A percentile compares a stretch with the other conserved stretches of the same genome.
These are phyloP conservation scores for Lepus europaeus DNA, from an alignment of 2,113 vertebrate species.

Conservation along the genomic window DNA sequence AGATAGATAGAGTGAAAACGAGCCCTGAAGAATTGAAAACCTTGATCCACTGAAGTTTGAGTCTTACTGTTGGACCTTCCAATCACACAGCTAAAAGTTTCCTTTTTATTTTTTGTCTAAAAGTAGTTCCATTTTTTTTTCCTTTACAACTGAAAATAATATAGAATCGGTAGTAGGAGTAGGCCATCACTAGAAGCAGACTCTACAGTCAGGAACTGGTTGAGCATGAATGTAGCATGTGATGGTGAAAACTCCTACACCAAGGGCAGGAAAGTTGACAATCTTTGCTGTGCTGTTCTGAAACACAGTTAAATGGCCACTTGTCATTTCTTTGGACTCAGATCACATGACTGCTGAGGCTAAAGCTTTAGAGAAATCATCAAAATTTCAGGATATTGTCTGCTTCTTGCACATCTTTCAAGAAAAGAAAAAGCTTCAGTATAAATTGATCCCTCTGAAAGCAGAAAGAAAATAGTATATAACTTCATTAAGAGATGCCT, in stretches of 20 bases:
- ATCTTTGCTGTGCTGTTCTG: background rate
- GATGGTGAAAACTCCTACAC: background rate
- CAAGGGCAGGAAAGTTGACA: background rate
- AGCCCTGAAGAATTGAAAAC: background rate
- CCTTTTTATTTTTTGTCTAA: background rate
- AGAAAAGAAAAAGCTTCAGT: slow-evolving; percentile 63
- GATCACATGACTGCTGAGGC: slow-evolving; percentile 49
- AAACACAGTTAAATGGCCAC: slow-evolving; percentile 30
- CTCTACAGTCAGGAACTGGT: background rate
- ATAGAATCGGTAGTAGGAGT: background rate
- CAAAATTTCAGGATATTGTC: slow-evolving; percentile 56
- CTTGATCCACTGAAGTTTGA: slow-evolving; percentile 29
- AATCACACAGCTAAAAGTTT: background rate
- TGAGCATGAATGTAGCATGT: background rate
- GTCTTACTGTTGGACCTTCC: slow-evolving; percentile 1
- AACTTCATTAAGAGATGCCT: slow-evolving; percentile 63
- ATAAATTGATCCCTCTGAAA: slow-evolving; percentile 77
- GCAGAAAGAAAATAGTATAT: slow-evolving; percentile 26
- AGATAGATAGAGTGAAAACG: background rate
- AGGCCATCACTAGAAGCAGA: background rate
- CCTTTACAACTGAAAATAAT: background rate
- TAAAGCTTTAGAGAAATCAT: slow-evolving; percentile 30
- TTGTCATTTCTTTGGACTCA: slow-evolving; percentile 49
- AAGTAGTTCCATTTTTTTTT: background rate
- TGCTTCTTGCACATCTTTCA: slow-evolving; percentile 70